phyloP scores from a whole-genome alignment of 2,113 vertebrate species.

The Rhinopithecus roxellana region DNA sequence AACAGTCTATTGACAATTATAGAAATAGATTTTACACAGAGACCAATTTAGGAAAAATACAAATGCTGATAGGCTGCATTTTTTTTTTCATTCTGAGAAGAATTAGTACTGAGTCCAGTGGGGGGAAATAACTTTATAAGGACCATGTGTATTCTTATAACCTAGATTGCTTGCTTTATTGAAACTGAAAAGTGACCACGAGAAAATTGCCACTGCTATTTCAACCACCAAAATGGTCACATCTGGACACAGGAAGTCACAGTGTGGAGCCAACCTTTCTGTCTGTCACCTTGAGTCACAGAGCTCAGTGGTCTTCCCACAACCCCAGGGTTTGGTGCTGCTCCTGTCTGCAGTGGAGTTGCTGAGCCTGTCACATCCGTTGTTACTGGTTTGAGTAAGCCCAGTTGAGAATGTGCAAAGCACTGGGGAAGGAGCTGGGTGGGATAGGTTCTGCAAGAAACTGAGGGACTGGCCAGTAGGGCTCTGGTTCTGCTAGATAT shows the following conservation, averaged over 20 bases:
- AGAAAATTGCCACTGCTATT: background rate
- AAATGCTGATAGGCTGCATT: background rate
- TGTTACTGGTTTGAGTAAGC: fast-evolving
- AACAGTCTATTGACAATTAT: fast-evolving
- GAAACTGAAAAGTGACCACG: fast-evolving
- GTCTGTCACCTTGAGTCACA: background rate
- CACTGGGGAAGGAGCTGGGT: background rate
- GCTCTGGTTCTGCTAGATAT: background rate
- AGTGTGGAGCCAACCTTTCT: background rate
- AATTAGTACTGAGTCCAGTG: background rate
- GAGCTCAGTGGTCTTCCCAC: background rate
- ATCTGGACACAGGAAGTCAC: fast-evolving
- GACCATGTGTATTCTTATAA: background rate
- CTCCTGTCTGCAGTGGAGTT: fast-evolving
- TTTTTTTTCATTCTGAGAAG: background rate
- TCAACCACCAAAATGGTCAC: background rate
- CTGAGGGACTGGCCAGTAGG: background rate
- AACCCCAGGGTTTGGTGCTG: background rate
- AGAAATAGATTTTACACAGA: background rate
- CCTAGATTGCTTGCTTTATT: background rate
- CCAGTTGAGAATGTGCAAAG: fast-evolving
- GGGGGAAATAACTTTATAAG: too few relatives aligned
- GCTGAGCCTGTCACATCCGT: fast-evolving
- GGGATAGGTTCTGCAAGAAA: background rate
- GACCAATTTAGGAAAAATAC: background rate